A percentile compares a stretch with the other conserved stretches of the same genome.
Conservation (phyloP, 2,888 invertebrate genomes). For the Harpalus rufipes region DNA sequence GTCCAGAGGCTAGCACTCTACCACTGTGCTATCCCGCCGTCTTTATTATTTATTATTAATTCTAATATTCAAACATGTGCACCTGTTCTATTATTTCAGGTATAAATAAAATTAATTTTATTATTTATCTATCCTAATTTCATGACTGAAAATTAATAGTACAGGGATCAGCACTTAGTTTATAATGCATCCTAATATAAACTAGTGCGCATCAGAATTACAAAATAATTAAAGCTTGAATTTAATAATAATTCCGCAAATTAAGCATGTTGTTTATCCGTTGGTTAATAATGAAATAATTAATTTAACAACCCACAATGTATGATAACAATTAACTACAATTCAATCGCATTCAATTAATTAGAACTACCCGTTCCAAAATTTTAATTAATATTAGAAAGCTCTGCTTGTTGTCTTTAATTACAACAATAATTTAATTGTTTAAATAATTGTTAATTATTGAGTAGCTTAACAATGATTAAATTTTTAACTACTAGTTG, state of each 20-base stretch:
- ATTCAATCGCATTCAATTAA: slow-evolving; percentile 45
- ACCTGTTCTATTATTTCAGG: neutral
- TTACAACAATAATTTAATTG: slow-evolving; percentile 20
- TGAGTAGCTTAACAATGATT: slow-evolving; percentile 1
- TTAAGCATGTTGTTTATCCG: slow-evolving; percentile 39
- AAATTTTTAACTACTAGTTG: slow-evolving; percentile 24
- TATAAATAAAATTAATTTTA: neutral
- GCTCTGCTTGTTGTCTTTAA: neutral
- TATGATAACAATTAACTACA: slow-evolving; percentile 46
- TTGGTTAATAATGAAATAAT: slow-evolving; percentile 45
- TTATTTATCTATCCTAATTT: neutral
- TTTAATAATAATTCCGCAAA: slow-evolving; percentile 44
- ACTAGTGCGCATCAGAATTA: slow-evolving; percentile 12
- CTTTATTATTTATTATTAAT: neutral
- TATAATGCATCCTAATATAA: slow-evolving; percentile 15
- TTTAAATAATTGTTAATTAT: slow-evolving; percentile 42
- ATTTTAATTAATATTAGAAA: slow-evolving; percentile 29
- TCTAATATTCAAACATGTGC: neutral
- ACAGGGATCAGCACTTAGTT: neutral
- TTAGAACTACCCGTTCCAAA: slow-evolving; percentile 28
- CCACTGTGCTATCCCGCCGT: too few species aligned
- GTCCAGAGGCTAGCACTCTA: too few species aligned
- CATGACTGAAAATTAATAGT: neutral
- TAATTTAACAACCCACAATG: slow-evolving; percentile 45
- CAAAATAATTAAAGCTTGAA: slow-evolving; percentile 26